These are phyloP conservation scores for Drosophila eohydei DNA, from an alignment of 2,888 invertebrate species.

Conservation along the genomic window DNA sequence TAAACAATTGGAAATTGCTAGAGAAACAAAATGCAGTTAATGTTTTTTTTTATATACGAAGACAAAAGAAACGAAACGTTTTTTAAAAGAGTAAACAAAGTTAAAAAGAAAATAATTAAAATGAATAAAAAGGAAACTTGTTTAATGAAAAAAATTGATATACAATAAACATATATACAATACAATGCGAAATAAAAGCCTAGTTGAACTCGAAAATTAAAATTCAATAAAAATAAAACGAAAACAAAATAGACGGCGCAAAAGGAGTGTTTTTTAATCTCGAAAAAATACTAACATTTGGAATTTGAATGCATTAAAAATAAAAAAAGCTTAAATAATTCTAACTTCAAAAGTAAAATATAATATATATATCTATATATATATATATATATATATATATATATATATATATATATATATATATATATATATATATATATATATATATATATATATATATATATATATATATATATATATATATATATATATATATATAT, in stretches of 20 bases:
- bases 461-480: no score
- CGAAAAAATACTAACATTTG: neutral
- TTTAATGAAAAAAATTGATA: conserved; percentile 20
- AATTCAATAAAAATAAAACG: conserved; percentile 15
- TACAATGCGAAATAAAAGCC: conserved; percentile 13
- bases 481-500: no score
- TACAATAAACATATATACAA: conserved; percentile 29
- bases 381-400: no score
- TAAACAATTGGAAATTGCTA: conserved; percentile 49
- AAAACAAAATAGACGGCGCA: conserved; percentile 29
- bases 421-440: no score
- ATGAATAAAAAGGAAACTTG: conserved; percentile 13
- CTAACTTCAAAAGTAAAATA: no score
- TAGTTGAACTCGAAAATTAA: conserved; percentile 38
- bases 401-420: no score
- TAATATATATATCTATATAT: no score
- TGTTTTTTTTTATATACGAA: conserved; percentile 27
- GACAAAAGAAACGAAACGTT: conserved; percentile 13
- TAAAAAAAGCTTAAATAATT: no score
- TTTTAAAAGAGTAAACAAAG: conserved; percentile 7
- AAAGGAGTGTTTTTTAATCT: conserved; percentile 18
- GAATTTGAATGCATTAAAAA: neutral
- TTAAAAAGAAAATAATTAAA: neutral
- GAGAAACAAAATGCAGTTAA: conserved; percentile 24
- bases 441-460: no score